Base-by-base conservation (phyloP, 2,113 vertebrate species). In the Microcebus jonahi region DNA sequence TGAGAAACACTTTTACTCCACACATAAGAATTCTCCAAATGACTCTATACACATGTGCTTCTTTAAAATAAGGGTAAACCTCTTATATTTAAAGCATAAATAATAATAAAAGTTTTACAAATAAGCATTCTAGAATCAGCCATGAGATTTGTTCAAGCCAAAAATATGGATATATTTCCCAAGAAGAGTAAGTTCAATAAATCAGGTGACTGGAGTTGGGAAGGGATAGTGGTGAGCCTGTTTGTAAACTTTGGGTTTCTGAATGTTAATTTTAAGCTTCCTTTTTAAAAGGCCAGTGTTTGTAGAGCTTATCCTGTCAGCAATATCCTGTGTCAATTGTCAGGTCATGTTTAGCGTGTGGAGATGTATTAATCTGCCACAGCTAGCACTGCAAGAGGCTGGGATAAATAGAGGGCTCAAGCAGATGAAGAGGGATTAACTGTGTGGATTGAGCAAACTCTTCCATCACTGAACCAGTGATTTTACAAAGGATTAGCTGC, bases 341-440 rank as follows among this genome's bases (percentile, higher is more conserved):
- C 99, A 99, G 97, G 98, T 84, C 98, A 92, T 97, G 98, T 98
- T 98, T 98, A 98, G 98, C 92, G 50, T 97, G 95, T 73, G 88
- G 96, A 98, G 97, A 99, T 97, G 92, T 98, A 98, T 99, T 99
- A 98, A 98, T 99, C 98, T 98, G 98, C 97, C 97, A 65, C 61
- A 91, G 98, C 97, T 95, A 95, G 98, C 95, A 76, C 96, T 98
- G 36, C 97, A 96, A 98, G 98, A 98, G 98, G 96, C 90, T 97
- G 98, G 98, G 98, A 99, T 99, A 98, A 99, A 99, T 98, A 98
- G 97, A 97, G 88, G 98, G 98, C 98, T 98, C 98, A 98, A 97
- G 97, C 97, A 98, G 98, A 99, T 99, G 98, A 99, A 99, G 98
- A 98, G 98, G 99, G 99, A 99, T 99, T 99, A 99, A 98, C 98